Evolutionary conservation across 2,113 vertebrate species (phyloP), one percentile per base, ranked within the genome.

Genomic region (Cavia aperea): DNA sequence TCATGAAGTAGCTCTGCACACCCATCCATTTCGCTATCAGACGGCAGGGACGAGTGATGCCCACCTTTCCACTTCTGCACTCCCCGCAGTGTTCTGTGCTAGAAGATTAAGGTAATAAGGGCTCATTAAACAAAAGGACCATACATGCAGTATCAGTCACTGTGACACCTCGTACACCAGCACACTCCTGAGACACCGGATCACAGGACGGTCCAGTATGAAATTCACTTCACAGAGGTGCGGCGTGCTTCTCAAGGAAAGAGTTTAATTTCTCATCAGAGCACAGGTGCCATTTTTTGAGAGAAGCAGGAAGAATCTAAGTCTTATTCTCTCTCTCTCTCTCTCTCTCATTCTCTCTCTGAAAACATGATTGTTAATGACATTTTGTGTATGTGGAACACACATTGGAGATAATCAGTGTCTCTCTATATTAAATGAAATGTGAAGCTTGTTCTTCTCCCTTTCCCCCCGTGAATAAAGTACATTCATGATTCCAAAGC

Each of bases 401-500:
- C 70, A 82, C 15, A 49, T 89, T 86, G 6, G 16, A 75, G 77
- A 93, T 46, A 79, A 79, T 93, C 29, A 73, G 58, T 63, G 73
- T 51, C 94, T 90, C 7, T 12, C 90, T 79, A 89, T 87, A 84
- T 10, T 82, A 79, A 96, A 87, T 81, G 92, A 96, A 95, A 91
- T 89, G 43, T 91, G 60, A 94, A 95, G 31, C n/a, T 39, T 83
- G n/a, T 54, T 90, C 77, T 73, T 18, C 63, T 92, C 87, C 92
- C 51, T 91, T 85, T 89, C 73, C 14, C 29, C 51, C n/a, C 85
- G n/a, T 24, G 65, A 51, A 91, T 95, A 91, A 96, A 95, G 92
- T 79, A 85, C 81, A 95, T 93, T 95, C 91, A 94, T 88, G 86
- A 94, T 89, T 95, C 70, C 18, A 68, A 93, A 94, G 72, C 94